Evolutionary conservation across 2,113 vertebrate species (phyloP).

Genomic region (Polyodon spathula): DNA sequence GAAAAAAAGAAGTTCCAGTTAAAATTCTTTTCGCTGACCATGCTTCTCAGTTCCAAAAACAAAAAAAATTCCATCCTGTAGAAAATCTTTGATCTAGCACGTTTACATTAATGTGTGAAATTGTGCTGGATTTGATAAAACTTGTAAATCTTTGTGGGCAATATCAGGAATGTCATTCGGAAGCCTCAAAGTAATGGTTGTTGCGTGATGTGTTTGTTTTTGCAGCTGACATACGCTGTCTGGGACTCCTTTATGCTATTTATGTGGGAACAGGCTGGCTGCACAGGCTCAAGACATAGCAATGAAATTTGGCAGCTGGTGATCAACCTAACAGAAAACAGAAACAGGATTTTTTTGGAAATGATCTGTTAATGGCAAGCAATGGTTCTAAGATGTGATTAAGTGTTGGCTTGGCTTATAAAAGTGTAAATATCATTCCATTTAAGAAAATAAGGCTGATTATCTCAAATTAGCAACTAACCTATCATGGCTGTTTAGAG

Average conservation of each 20-base stretch:
- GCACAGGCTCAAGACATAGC: not conserved
- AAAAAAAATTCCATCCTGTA: no score
- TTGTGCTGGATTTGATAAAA: constrained; percentile 3
- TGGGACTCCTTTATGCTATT: not conserved
- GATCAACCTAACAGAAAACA: constrained; percentile 10
- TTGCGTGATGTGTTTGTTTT: constrained; percentile 7
- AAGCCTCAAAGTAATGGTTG: not conserved
- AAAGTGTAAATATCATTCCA: constrained; percentile 1
- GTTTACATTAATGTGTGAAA: not conserved
- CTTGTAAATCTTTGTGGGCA: not conserved
- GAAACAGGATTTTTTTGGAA: not conserved
- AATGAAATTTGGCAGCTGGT: constrained; percentile 8
- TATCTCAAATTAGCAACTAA: not conserved
- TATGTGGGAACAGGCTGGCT: constrained; percentile 1
- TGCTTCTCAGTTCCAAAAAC: no score
- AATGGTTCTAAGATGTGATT: not conserved
- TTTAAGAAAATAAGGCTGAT: not conserved
- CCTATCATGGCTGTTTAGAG: not conserved
- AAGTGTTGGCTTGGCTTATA: not conserved
- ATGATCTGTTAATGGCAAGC: constrained; percentile 11
- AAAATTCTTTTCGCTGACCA: no score
- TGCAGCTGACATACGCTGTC: not conserved
- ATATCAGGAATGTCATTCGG: constrained; percentile 9
- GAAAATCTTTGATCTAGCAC: not conserved
- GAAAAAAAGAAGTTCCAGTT: no score